Conservation (phyloP, 2,888 invertebrate genomes). For the Pollenia griseotomentosa region DNA sequence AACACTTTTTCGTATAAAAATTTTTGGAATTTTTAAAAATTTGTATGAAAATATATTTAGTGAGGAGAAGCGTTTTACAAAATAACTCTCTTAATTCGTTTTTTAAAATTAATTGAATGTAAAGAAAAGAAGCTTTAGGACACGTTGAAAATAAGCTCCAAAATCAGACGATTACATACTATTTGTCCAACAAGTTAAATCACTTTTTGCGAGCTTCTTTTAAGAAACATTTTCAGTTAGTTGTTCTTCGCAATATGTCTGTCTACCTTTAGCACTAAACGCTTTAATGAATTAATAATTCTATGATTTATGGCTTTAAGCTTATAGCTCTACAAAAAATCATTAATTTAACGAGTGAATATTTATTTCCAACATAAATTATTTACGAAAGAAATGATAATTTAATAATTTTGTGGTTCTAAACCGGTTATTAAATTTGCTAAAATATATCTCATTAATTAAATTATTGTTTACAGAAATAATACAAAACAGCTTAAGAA, state of each 20-base stretch:
- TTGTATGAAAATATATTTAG: no score
- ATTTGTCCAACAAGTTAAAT: no score
- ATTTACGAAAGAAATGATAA: not conserved
- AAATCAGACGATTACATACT: no score
- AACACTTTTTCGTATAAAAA: no score
- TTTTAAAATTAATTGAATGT: no score
- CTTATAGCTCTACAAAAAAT: not conserved
- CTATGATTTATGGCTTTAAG: constrained; percentile 13
- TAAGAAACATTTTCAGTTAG: not conserved
- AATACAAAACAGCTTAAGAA: not conserved
- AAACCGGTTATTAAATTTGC: constrained; percentile 34
- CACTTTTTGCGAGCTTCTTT: no score
- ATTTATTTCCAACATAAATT: constrained; percentile 9
- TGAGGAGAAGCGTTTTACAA: no score
- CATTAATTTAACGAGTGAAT: constrained; percentile 21
- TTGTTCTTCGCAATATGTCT: not conserved
- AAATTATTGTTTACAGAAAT: constrained; percentile 13
- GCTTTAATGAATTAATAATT: constrained; percentile 20
- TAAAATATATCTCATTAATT: constrained; percentile 18
- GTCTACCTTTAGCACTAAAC: not conserved
- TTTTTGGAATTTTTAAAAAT: no score
- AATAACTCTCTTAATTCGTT: no score
- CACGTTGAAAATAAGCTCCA: no score
- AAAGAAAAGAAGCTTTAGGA: no score
- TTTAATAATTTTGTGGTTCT: not conserved